Percentiles rank a stretch among this genome's conserved stretches.
Evolutionary conservation across 2,113 vertebrate genomes (phyloP).

Genomic region (Columba livia): DNA sequence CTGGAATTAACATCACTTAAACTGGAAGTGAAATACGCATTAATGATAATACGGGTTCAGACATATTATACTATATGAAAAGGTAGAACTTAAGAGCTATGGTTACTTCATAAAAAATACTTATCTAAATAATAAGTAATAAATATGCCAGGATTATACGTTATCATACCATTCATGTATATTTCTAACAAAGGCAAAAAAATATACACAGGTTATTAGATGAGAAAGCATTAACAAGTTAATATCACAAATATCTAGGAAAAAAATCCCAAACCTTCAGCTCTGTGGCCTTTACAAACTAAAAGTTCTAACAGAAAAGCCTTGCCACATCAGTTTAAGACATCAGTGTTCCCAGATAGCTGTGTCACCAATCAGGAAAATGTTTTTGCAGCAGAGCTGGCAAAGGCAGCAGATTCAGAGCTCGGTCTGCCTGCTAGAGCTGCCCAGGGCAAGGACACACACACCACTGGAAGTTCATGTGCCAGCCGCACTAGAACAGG

Average conservation of each 20-base stretch:
- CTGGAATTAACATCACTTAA: not conserved
- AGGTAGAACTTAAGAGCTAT: not conserved
- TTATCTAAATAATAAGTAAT: not conserved
- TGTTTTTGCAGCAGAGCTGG: not conserved
- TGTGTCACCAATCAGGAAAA: not conserved
- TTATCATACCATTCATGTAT: not conserved
- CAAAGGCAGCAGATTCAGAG: not conserved
- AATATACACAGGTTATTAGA: not conserved
- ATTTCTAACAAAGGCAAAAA: not conserved
- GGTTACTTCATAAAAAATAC: not conserved
- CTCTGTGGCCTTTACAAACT: not conserved
- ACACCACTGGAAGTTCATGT: not conserved
- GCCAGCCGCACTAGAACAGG: not conserved
- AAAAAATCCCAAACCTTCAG: not conserved
- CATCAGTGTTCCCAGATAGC: not conserved
- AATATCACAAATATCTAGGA: rapidly evolving
- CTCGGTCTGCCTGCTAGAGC: not conserved
- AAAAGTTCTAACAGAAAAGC: not conserved
- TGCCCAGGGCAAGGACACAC: not conserved
- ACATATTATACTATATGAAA: not conserved
- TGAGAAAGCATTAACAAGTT: not conserved
- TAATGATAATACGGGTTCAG: not conserved
- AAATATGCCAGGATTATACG: not conserved
- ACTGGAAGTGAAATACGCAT: not conserved
- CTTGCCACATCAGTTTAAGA: not conserved